Evolutionary conservation across 92 coral and sea anemone species (phyloP).

Genomic region (Parazoanthus darwini): DNA sequence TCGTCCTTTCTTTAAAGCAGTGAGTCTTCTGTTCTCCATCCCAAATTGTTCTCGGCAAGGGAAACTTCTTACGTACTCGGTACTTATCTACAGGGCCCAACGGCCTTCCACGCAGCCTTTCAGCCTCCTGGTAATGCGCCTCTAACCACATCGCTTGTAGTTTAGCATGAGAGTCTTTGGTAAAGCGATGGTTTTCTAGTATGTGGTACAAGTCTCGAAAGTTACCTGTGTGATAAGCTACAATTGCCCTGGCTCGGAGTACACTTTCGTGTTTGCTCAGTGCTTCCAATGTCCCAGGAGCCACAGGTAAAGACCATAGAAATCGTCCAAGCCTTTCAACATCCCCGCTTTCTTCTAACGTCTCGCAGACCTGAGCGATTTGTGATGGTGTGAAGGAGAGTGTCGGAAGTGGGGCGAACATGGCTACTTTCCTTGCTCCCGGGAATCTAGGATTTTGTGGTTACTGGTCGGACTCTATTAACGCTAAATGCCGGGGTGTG

Average conservation of each 20-base stretch:
- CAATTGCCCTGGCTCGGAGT: constrained; percentile 97
- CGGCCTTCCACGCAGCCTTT: constrained; percentile 97
- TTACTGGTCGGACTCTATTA: constrained; percentile 79
- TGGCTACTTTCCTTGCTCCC: constrained; percentile 51
- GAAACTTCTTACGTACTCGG: constrained; percentile 98
- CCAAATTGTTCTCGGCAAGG: constrained; percentile 98
- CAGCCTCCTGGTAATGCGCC: constrained; percentile 99
- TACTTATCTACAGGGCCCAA: constrained; percentile 99
- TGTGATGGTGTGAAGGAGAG: constrained; percentile 96
- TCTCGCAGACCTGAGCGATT: constrained; percentile 98
- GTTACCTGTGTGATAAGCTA: constrained; percentile 98
- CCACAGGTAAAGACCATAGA: constrained; percentile 98
- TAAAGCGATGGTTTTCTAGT: constrained; percentile 94
- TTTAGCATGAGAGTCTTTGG: constrained; percentile 95
- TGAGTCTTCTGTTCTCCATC: constrained; percentile 99
- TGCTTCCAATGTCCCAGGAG: constrained; percentile 98
- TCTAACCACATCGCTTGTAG: constrained; percentile 99
- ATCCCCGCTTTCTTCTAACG: constrained; percentile 98
- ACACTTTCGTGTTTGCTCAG: constrained; percentile 98
- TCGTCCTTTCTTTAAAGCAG: constrained; percentile 97
- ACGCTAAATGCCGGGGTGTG: constrained; percentile 96
- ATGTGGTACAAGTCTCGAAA: constrained; percentile 98
- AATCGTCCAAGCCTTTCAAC: constrained; percentile 98
- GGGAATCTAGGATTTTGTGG: constrained; percentile 39
- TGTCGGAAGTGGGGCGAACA: constrained; percentile 97